Evolutionary conservation across 1,140 invertebrate species (phyloP).

Genomic region (Venustaconcha ellipsiformis): DNA sequence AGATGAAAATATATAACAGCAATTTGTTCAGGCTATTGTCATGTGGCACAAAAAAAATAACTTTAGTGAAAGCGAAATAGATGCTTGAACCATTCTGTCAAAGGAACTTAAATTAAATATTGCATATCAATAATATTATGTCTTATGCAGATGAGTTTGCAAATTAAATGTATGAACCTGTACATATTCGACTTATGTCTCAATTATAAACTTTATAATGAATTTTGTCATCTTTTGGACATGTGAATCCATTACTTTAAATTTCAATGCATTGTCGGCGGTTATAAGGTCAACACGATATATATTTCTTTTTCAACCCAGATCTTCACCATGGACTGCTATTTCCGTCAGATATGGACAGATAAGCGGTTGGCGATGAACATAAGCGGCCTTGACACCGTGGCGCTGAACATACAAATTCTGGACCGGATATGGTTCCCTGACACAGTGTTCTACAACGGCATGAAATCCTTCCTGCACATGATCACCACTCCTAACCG

Average conservation of each 20-base stretch:
- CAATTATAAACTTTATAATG: background rate
- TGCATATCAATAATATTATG: background rate
- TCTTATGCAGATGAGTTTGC: background rate
- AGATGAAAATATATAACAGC: too few relatives aligned
- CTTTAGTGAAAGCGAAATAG: too few relatives aligned
- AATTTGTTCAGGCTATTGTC: too few relatives aligned
- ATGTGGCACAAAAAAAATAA: too few relatives aligned
- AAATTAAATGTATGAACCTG: background rate
- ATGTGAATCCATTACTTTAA: background rate
- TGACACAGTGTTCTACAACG: conserved; percentile 69
- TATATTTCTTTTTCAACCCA: conserved; percentile 61
- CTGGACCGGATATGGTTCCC: conserved; percentile 61
- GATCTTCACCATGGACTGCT: conserved; percentile 97
- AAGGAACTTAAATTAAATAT: too few relatives aligned
- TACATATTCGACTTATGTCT: background rate
- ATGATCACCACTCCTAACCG: conserved; percentile 66
- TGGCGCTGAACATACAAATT: conserved; percentile 45
- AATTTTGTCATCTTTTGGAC: background rate
- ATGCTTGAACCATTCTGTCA: too few relatives aligned
- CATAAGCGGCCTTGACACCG: conserved; percentile 28
- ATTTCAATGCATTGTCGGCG: conserved; percentile 3
- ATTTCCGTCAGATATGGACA: conserved; percentile 82
- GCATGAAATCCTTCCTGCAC: conserved; percentile 68
- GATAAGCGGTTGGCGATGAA: conserved; percentile 70
- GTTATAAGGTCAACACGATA: background rate